Conservation (phyloP, 2,113 vertebrate genomes). For the Tetrax tetrax region DNA sequence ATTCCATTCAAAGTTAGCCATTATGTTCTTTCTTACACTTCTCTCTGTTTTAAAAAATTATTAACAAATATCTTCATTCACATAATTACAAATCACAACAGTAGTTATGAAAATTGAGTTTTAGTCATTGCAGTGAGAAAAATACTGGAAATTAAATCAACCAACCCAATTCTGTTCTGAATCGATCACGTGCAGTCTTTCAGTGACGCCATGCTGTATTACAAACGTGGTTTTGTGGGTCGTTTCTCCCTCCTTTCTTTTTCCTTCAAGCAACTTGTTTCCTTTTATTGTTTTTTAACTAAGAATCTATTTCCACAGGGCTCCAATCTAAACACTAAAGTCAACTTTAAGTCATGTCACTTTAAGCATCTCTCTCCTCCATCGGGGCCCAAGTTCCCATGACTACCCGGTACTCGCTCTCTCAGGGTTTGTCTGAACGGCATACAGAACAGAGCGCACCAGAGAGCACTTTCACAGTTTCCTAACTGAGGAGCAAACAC, state of each 20-base stretch:
- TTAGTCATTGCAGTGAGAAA: not conserved
- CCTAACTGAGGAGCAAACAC: conserved; percentile 5
- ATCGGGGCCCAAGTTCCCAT: not conserved
- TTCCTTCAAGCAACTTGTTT: not conserved
- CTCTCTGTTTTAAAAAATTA: not conserved
- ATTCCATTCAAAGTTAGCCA: not conserved
- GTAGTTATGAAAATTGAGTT: not conserved
- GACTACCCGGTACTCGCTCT: not conserved
- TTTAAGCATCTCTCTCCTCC: not conserved
- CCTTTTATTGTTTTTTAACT: not conserved
- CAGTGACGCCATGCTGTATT: not conserved
- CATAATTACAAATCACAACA: not conserved
- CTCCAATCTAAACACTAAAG: not conserved
- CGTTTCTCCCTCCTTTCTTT: not conserved
- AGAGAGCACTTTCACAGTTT: conserved; percentile 16
- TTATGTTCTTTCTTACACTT: not conserved
- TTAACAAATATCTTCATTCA: not conserved
- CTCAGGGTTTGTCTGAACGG: not conserved
- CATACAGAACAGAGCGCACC: not conserved
- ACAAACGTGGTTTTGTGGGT: not conserved
- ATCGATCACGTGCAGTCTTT: not conserved
- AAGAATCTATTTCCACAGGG: not conserved
- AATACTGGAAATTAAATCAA: not conserved
- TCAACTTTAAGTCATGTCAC: not conserved
- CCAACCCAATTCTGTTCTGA: not conserved